Conservation (phyloP, 2,888 invertebrate genomes). For the Tiphia femorata region DNA sequence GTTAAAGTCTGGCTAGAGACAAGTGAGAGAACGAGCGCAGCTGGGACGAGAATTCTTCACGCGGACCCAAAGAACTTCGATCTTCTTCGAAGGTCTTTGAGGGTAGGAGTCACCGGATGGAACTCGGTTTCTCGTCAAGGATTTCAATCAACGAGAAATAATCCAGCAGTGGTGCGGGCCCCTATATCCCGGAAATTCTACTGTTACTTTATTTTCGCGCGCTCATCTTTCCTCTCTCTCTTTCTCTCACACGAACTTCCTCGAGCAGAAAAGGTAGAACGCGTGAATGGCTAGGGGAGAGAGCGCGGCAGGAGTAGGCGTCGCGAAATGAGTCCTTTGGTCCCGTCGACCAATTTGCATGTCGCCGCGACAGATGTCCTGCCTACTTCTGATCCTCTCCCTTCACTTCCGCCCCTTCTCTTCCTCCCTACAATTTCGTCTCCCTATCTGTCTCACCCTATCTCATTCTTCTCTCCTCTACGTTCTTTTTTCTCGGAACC, state of each 20-base stretch:
- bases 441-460: too few species aligned
- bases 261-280: slow-evolving; percentile 7
- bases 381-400: slow-evolving; percentile 21
- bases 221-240: neutral
- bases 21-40: too few species aligned
- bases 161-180: too few species aligned
- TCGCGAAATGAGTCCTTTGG: slow-evolving; percentile 26
- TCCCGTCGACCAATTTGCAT: slow-evolving; percentile 43
- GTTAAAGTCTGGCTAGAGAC: too few species aligned
- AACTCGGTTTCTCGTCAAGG: neutral
- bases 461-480: neutral
- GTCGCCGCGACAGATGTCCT: slow-evolving; percentile 44
- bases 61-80: neutral
- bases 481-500: neutral
- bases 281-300: neutral
- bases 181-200: neutral
- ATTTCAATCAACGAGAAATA: slow-evolving; percentile 2
- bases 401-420: neutral
- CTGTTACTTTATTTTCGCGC: slow-evolving; percentile 4
- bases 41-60: neutral
- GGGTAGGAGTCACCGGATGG: neutral
- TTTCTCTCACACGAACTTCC: neutral
- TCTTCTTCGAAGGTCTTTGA: neutral
- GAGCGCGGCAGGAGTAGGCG: slow-evolving; percentile 10
- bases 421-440: neutral